Evolutionary conservation across 37 sponge, comb jelly and placozoan species (phyloP), one percentile per base, ranked within the genome.

Genomic region (Aphrocallistes beatrix): DNA sequence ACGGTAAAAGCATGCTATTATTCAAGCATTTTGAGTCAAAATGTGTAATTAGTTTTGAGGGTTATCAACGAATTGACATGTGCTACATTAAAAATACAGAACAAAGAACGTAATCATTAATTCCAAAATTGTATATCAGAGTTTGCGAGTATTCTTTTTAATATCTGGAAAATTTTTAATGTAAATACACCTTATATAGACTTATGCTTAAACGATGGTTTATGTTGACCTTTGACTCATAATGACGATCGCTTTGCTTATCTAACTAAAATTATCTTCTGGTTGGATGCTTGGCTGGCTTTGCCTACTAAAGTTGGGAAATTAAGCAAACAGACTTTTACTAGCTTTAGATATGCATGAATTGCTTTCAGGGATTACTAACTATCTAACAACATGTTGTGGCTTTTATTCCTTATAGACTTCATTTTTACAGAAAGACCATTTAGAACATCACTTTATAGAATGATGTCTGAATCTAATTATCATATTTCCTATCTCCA

Each of bases 401-500:
- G 34, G 75, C 17, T 60, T 60, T 60, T 13, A 3, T 60, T 25
- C 25, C 75, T 60, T 13, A 3, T 60, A 60, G n/a, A 60, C 34
- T 32, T 60, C 75, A 25, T 60, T 60, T 30, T 30, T 19, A 60
- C 75, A 60, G 75, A 60, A 19, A 21, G 75, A 60, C 34, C 75
- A 19, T 25, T 60, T 60, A 30, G 75, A 60, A 60, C 75, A 60
- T 30, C 75, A 60, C 34, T 60, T 60, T 60, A 60, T 60, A 6
- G 75, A 25, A 32, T 60, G 75, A 60, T 60, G 75, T 60, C 75
- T 25, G 75, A 30, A 19, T 19, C 75, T 60, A 60, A 60, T 60
- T 60, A 60, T 60, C 75, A 60, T 60, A 30, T 60, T 32, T 60
- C 75, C 25, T 60, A 60, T 60, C 34, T 60, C 34, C 75, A 60